Conservation (phyloP, 2,888 invertebrate genomes). For the Spilarctia lutea region DNA sequence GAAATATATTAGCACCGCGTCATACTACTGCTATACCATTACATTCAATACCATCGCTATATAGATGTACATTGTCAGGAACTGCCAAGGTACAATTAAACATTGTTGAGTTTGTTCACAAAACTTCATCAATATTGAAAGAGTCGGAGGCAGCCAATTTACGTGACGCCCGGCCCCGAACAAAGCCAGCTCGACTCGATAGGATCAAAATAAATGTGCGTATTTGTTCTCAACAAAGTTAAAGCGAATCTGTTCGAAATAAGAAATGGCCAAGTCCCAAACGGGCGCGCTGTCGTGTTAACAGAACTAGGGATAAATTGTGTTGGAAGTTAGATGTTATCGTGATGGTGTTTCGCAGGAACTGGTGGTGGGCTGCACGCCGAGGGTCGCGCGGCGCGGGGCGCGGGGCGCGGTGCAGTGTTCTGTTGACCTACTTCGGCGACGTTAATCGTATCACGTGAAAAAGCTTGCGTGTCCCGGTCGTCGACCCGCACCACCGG, state of each 20-base stretch:
- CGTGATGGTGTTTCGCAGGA: constrained; percentile 23
- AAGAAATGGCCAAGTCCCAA: constrained; percentile 20
- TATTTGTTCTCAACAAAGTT: constrained; percentile 20
- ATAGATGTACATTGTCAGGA: neutral
- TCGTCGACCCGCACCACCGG: constrained; percentile 62
- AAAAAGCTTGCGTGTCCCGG: constrained; percentile 77
- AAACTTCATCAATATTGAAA: constrained; percentile 19
- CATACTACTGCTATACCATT: neutral
- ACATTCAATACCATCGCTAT: neutral
- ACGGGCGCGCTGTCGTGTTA: constrained; percentile 15
- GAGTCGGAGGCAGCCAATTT: constrained; percentile 17
- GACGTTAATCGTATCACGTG: constrained; percentile 76
- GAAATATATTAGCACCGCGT: constrained; percentile 4
- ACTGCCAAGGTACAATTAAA: constrained; percentile 7
- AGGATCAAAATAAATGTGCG: constrained; percentile 14
- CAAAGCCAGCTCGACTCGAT: constrained; percentile 20
- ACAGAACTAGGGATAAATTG: constrained; percentile 18
- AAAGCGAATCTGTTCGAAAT: constrained; percentile 20
- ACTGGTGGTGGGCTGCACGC: constrained; percentile 34
- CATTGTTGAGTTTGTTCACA: constrained; percentile 15
- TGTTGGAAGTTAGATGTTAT: constrained; percentile 22
- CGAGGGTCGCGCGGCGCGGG: constrained; percentile 32
- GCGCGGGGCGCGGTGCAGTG: constrained; percentile 60
- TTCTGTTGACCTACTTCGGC: constrained; percentile 75
- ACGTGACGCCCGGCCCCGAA: constrained; percentile 8